Conservation (phyloP, 2,113 vertebrate genomes). For the Pristiophorus japonicus region DNA sequence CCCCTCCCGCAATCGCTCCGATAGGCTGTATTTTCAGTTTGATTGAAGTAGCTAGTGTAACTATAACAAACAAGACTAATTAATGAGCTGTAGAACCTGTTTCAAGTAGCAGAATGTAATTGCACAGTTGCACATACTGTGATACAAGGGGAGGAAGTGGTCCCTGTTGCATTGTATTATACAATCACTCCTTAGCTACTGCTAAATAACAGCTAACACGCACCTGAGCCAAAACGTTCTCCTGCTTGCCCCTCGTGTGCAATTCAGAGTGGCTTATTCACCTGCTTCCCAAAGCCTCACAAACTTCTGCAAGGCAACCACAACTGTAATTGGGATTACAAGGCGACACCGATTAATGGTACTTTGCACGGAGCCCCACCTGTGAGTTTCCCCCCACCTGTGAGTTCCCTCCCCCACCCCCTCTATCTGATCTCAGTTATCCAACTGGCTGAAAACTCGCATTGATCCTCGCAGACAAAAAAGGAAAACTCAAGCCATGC, state of each 20-base stretch:
- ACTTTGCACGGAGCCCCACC: neutral
- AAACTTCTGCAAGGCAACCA: neutral
- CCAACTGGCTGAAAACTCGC: neutral
- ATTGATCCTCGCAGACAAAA: neutral
- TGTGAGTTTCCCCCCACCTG: neutral
- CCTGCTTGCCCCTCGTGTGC: neutral
- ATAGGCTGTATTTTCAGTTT: no score
- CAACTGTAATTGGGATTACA: neutral
- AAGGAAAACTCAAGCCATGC: neutral
- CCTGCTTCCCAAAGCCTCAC: neutral
- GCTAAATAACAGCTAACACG: neutral
- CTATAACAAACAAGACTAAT: constrained; percentile 21
- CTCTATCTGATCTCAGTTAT: neutral
- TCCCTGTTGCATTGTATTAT: constrained; percentile 12
- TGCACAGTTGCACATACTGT: neutral
- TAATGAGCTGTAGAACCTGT: neutral
- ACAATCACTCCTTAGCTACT: neutral
- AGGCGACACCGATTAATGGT: neutral
- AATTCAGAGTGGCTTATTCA: neutral
- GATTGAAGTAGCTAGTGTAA: no score
- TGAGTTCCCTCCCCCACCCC: neutral
- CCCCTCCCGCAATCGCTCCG: neutral
- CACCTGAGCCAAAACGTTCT: neutral
- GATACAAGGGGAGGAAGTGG: neutral
- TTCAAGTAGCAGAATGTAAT: constrained; percentile 1